Conservation (phyloP, 2,888 invertebrate species). For the Lampropteryx suffumata region DNA sequence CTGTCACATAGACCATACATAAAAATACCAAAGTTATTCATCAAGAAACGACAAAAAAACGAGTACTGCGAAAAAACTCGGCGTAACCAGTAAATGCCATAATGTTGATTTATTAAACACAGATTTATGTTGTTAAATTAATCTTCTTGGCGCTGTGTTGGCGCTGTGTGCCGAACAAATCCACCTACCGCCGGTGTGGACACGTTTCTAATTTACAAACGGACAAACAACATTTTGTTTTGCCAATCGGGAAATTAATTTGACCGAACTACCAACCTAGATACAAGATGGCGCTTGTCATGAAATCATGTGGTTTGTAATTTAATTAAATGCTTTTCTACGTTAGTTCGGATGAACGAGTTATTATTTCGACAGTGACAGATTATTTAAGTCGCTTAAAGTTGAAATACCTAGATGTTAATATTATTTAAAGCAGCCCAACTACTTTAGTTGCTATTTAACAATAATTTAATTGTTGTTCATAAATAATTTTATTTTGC, state of each 20-base stretch:
- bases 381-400: too few species aligned
- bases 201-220: conserved; percentile 58
- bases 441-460: too few species aligned
- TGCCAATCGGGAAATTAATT: conserved; percentile 20
- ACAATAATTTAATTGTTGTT: too few species aligned
- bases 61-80: too few species aligned
- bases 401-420: too few species aligned
- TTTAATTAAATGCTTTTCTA: neutral
- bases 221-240: conserved; percentile 35
- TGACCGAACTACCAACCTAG: neutral
- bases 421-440: too few species aligned
- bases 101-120: conserved; percentile 16
- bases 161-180: conserved; percentile 33
- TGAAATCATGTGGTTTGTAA: neutral
- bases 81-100: neutral
- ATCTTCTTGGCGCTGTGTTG: conserved; percentile 37
- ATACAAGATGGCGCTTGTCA: neutral
- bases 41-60: too few species aligned
- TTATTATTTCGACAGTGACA: too few species aligned
- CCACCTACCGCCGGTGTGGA: conserved; percentile 36
- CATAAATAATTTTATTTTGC: too few species aligned
- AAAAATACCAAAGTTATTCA: too few species aligned
- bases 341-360: too few species aligned
- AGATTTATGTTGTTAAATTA: conserved; percentile 38
- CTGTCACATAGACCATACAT: too few species aligned